Base-by-base conservation (phyloP, 2,888 invertebrate genomes). In the Drosophila demipolita region DNA sequence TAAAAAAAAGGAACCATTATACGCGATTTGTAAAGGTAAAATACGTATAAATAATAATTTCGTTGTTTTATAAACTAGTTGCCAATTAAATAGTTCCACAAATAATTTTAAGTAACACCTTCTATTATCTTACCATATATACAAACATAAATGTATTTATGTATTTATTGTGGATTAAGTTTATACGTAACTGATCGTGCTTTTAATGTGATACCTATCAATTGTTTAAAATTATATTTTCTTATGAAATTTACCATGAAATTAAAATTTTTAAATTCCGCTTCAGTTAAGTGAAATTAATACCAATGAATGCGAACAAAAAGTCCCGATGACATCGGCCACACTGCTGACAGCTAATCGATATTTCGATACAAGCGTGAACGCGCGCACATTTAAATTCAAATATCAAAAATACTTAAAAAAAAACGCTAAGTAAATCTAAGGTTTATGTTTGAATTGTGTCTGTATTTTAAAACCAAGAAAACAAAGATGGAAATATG, bases 381-480 rank as follows among this genome's bases (percentile, higher is more conserved):
- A 17, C 12, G 23, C 55, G 60, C 61, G 32, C 12, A 8, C 2
- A 23, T 45, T 75, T 50, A 15, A 65, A 71, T 49, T 52, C 1
- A 17, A 60, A 65, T 20, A 36, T 52, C 11, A 38, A 55, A 8
- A 15, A 45, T 45, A 15, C 45, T 52, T 12, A 17, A 61, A n/a
- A 59, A 12, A 20, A 73, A 29, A 26, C 17, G 20, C 36, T 29
- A 23, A 33, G 11, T 33, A 45, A 45, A 23, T 38, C 40, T 17
- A 17, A 32, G 35, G 32, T 17, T 61, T 64, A 49, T 26, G 55
- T 67, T 73, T 62, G 45, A 53, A 57, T 63, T 66, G 55, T 54
- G 55, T 69, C 53, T 76, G 77, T 82, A 83, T 83, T 83, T 72
- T 70, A 59, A 74, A 73, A 74, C 61, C 61, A 45, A 83, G 29